These are phyloP conservation scores for Ctenopoma kingsleyae DNA, from an alignment of 2,797 vertebrate genomes.

Conservation along the genomic window DNA sequence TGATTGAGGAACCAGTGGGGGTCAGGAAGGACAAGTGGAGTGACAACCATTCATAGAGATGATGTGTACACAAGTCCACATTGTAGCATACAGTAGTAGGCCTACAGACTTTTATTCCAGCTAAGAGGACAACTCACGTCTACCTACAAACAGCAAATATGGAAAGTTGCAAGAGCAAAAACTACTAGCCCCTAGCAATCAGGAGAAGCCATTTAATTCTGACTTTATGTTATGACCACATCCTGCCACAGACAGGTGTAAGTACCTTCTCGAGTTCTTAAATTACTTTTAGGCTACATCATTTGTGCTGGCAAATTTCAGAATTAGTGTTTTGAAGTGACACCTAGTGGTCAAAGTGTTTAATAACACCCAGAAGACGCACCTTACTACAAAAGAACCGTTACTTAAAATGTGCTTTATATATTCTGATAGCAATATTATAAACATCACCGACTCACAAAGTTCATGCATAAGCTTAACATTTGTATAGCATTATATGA, in stretches of 20 bases:
- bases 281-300: background rate
- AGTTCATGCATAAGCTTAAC: background rate
- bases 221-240: constrained; percentile 16
- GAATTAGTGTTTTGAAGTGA: constrained; percentile 15
- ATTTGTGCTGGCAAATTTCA: background rate
- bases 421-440: background rate
- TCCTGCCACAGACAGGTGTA: constrained; percentile 8
- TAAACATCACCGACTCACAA: background rate
- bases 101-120: background rate
- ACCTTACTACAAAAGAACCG: background rate
- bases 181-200: background rate
- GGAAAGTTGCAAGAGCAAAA: background rate
- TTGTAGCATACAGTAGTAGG: background rate
- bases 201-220: background rate
- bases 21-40: constrained; percentile 31
- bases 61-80: background rate
- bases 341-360: constrained; percentile 55
- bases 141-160: background rate
- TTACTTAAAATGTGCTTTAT: background rate
- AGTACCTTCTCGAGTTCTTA: background rate
- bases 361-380: background rate
- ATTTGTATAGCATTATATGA: background rate
- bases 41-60: background rate
- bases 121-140: background rate
- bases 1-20: constrained; percentile 19